phyloP scores from a whole-genome alignment of 2,113 vertebrate species.

The Phainopepla nitens region DNA sequence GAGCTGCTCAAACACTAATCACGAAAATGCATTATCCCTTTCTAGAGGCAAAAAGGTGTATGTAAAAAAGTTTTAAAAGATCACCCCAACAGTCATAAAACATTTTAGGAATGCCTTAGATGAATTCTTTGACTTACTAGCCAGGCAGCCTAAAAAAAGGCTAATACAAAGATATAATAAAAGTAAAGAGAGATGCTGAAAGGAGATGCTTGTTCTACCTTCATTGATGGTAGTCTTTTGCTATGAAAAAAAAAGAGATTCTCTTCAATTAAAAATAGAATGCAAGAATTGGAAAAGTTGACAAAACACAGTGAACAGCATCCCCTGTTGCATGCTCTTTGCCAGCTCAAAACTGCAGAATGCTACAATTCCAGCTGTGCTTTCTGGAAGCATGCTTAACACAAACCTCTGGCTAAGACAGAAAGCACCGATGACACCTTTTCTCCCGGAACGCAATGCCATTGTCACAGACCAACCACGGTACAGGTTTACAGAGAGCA shows the following conservation, averaged over 20 bases:
- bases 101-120: conserved; percentile 52
- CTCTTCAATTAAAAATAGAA: conserved; percentile 66
- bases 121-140: conserved; percentile 50
- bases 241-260: conserved; percentile 75
- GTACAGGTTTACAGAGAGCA: conserved; percentile 69
- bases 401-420: conserved; percentile 63
- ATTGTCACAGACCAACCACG: conserved; percentile 59
- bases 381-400: conserved; percentile 75
- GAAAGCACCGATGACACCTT: conserved; percentile 58
- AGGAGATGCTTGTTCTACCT: conserved; percentile 64
- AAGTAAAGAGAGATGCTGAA: conserved; percentile 62
- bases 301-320: conserved; percentile 67
- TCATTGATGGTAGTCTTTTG: conserved; percentile 69
- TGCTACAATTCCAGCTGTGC: conserved; percentile 70
- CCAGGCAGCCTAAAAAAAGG: conserved; percentile 43
- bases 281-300: conserved; percentile 60
- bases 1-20: conserved; percentile 66
- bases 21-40: conserved; percentile 75
- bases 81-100: conserved; percentile 25
- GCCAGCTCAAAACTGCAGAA: conserved; percentile 70
- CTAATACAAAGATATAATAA: conserved; percentile 23
- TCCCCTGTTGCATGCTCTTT: conserved; percentile 76
- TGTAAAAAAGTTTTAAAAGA: background rate
- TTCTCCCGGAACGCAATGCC: conserved; percentile 57
- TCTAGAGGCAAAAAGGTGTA: conserved; percentile 72